phyloP scores from a whole-genome alignment of 1,140 invertebrate genomes.

The Aphaenogaster ashmeadi region DNA sequence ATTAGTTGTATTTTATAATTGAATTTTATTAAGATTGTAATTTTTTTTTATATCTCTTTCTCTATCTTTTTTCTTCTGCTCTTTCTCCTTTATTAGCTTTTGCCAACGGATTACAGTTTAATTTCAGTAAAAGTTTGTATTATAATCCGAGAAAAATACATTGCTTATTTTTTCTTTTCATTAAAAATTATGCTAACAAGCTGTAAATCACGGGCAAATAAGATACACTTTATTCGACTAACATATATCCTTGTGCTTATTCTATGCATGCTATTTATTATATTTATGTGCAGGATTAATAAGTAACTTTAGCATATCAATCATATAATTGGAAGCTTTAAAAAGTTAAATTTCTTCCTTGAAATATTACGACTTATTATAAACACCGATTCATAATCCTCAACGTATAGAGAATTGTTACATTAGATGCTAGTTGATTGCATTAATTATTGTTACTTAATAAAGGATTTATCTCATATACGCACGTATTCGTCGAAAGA shows the following conservation, averaged over 20 bases:
- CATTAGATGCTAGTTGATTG: conserved; percentile 20
- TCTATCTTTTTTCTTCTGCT: neutral
- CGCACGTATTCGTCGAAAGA: neutral
- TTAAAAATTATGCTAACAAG: neutral
- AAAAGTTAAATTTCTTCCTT: neutral
- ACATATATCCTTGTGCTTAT: neutral
- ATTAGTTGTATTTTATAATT: neutral
- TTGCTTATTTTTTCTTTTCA: neutral
- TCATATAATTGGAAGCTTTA: neutral
- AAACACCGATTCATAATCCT: neutral
- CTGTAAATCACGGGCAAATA: neutral
- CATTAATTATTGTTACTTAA: conserved; percentile 42
- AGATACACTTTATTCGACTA: neutral
- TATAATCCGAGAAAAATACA: neutral
- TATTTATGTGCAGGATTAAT: neutral
- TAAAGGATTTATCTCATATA: neutral
- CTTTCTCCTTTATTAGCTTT: neutral
- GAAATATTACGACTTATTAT: neutral
- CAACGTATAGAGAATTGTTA: neutral
- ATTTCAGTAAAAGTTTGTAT: neutral
- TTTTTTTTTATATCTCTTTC: neutral
- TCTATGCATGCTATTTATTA: neutral
- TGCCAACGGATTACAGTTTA: neutral
- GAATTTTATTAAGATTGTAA: neutral
- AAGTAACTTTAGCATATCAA: conserved; percentile 16